Conservation (phyloP, 2,888 invertebrate species). For the Cephus pygmeus region DNA sequence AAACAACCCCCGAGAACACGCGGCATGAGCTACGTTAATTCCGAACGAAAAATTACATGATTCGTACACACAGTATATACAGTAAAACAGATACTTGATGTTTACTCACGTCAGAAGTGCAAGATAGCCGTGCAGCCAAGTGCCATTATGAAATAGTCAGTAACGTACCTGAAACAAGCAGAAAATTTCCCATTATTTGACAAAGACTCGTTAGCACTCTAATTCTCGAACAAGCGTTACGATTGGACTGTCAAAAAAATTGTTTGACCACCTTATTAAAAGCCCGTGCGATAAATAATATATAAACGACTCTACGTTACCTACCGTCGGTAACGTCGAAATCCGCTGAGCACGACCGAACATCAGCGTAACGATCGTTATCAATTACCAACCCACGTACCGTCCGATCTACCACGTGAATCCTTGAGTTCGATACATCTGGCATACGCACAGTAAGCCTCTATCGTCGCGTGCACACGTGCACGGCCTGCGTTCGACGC, state of each 20-base stretch:
- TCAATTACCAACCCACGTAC: too few species aligned
- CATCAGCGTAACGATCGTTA: too few species aligned
- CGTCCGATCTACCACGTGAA: too few species aligned
- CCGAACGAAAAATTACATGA: too few species aligned
- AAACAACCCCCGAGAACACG: too few species aligned
- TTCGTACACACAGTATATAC: neutral
- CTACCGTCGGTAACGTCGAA: neutral
- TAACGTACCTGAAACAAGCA: neutral
- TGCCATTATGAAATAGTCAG: neutral
- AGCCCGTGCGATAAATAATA: neutral
- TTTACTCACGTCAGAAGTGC: neutral
- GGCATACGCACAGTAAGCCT: too few species aligned
- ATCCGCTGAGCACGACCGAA: too few species aligned
- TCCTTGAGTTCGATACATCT: too few species aligned
- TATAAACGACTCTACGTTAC: neutral
- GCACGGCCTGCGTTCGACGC: neutral
- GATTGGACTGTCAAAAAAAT: neutral
- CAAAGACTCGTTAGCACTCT: neutral
- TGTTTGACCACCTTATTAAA: neutral
- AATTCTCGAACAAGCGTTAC: neutral
- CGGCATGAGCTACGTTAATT: too few species aligned
- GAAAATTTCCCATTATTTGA: neutral
- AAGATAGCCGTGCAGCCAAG: neutral
- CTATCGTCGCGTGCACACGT: neutral
- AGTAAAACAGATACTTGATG: neutral